Conservation (phyloP, 2,113 vertebrate genomes). For the Hyaena hyaena region DNA sequence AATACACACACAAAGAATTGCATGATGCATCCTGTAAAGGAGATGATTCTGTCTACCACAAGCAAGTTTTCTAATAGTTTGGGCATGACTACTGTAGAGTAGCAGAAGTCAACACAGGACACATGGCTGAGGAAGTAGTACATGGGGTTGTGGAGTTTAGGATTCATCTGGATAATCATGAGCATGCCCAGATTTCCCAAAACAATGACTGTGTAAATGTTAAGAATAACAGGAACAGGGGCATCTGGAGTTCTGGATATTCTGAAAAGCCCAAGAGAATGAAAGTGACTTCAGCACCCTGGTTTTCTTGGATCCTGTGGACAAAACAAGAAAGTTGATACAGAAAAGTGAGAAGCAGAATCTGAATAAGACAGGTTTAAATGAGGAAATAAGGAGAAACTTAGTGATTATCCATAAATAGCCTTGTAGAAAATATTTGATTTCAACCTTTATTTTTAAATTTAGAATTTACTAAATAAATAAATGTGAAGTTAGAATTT, state of each 20-base stretch:
- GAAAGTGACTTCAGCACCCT: neutral
- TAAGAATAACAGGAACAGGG: neutral
- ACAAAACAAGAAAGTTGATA: neutral
- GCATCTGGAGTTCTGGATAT: neutral
- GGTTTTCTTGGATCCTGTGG: neutral
- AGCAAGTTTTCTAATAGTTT: conserved; percentile 58
- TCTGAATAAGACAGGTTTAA: neutral
- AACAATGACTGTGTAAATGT: neutral
- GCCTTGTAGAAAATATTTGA: neutral
- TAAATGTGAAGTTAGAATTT: neutral
- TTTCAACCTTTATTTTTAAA: neutral
- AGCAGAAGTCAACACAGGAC: conserved; percentile 65
- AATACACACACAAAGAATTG: conserved; percentile 64
- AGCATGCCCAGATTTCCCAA: conserved; percentile 56
- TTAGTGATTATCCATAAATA: neutral
- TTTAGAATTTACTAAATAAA: neutral
- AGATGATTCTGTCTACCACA: conserved; percentile 57
- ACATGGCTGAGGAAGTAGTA: conserved; percentile 69
- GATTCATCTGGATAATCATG: neutral
- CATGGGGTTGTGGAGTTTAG: conserved; percentile 39
- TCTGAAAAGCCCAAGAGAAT: conserved; percentile 12
- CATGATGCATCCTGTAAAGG: conserved; percentile 44
- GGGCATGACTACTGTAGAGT: conserved; percentile 35
- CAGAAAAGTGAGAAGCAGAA: neutral
- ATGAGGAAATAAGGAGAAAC: neutral